These are phyloP conservation scores for Nicator chloris DNA, from an alignment of 2,113 vertebrate genomes.

Conservation along the genomic window DNA sequence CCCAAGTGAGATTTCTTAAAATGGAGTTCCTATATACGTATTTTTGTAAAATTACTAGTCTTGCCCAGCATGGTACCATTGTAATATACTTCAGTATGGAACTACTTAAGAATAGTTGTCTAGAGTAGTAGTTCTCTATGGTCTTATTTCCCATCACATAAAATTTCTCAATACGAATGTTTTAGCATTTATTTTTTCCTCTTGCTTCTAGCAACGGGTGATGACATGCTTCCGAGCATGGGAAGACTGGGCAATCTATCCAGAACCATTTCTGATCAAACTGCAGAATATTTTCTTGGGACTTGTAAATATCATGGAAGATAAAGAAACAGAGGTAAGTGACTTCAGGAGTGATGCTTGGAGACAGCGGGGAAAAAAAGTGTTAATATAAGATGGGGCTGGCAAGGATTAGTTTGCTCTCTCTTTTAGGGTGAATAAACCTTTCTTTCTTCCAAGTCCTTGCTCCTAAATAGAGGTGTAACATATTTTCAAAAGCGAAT, in stretches of 20 bases:
- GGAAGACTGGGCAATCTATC: conserved; percentile 99
- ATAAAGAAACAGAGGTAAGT: conserved; percentile 84
- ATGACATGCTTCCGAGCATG: conserved; percentile 99
- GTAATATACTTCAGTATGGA: background rate
- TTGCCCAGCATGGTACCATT: background rate
- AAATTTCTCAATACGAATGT: background rate
- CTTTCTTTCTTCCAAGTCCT: background rate
- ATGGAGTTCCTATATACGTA: background rate
- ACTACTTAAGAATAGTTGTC: background rate
- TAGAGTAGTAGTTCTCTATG: background rate
- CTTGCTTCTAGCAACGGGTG: conserved; percentile 89
- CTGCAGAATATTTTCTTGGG: conserved; percentile 98
- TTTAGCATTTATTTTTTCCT: conserved; percentile 7
- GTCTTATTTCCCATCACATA: background rate
- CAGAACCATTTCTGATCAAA: conserved; percentile 98
- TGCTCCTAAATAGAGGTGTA: background rate
- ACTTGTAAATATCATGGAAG: conserved; percentile 90
- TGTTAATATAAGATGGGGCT: background rate
- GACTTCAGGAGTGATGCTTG: background rate
- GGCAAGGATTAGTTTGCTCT: background rate
- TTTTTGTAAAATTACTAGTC: background rate
- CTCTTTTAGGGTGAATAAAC: background rate
- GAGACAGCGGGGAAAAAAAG: background rate
- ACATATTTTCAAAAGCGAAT: background rate
- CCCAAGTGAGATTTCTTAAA: background rate